Conservation (phyloP, 2,797 vertebrate species). For the Vireo griseus region DNA sequence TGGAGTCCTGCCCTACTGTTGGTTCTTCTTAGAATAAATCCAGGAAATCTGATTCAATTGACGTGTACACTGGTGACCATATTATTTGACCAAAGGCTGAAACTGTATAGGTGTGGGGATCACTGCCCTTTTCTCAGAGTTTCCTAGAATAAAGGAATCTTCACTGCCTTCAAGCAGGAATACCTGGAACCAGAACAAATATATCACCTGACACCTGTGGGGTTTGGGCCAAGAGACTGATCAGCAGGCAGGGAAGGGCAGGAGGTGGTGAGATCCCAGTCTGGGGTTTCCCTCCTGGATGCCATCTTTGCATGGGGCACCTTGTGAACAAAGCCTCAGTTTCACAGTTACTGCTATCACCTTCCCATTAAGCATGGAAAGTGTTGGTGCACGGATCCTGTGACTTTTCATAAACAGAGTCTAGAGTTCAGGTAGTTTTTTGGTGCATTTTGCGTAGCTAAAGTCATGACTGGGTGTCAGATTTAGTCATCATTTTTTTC, state of each 20-base stretch:
- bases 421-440: neutral
- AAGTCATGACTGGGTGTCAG: neutral
- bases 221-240: neutral
- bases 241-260: neutral
- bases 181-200: neutral
- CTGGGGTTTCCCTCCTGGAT: neutral
- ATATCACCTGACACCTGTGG: accelerated
- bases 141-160: neutral
- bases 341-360: neutral
- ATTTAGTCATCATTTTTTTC: neutral
- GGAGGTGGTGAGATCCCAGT: neutral
- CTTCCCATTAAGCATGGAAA: neutral
- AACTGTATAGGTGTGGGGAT: neutral
- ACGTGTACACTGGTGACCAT: neutral
- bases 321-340: neutral
- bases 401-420: neutral
- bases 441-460: neutral
- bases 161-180: neutral
- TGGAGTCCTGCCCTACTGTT: neutral
- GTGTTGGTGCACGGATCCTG: accelerated
- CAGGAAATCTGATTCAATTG: neutral
- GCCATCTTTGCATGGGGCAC: neutral
- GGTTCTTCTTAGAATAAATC: neutral
- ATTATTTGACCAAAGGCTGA: neutral
- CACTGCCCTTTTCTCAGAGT: neutral